Evolutionary conservation across 2,797 vertebrate species (phyloP).

Genomic region (Onychomys torridus): DNA sequence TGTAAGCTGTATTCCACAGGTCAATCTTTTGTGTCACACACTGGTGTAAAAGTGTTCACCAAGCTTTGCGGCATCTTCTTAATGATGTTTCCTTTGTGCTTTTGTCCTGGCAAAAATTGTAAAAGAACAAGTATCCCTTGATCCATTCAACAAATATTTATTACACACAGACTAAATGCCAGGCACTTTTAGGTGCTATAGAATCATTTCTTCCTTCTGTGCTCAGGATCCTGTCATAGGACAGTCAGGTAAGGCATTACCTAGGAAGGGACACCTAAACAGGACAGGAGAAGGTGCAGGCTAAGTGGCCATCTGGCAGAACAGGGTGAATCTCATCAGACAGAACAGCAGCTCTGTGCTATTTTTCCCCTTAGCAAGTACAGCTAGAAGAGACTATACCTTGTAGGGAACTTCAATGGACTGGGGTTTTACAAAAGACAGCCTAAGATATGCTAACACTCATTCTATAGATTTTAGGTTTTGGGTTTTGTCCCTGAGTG

Average conservation of each 20-base stretch:
- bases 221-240: neutral
- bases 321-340: neutral
- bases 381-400: neutral
- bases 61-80: neutral
- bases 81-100: conserved; percentile 21
- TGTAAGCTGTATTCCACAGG: neutral
- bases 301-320: neutral
- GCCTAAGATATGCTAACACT: neutral
- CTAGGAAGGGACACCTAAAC: neutral
- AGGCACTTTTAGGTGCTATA: conserved; percentile 40
- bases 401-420: neutral
- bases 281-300: neutral
- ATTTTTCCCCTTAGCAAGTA: neutral
- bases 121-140: neutral
- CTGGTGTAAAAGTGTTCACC: conserved; percentile 7
- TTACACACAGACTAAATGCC: neutral
- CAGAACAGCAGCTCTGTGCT: neutral
- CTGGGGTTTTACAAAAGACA: neutral
- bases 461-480: neutral
- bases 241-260: neutral
- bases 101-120: neutral
- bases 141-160: conserved; percentile 25
- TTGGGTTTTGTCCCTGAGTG: neutral
- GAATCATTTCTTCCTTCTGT: conserved; percentile 10
- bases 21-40: neutral